Evolutionary conservation across 2,888 invertebrate genomes (phyloP).

Genomic region (Lycia hirtaria): DNA sequence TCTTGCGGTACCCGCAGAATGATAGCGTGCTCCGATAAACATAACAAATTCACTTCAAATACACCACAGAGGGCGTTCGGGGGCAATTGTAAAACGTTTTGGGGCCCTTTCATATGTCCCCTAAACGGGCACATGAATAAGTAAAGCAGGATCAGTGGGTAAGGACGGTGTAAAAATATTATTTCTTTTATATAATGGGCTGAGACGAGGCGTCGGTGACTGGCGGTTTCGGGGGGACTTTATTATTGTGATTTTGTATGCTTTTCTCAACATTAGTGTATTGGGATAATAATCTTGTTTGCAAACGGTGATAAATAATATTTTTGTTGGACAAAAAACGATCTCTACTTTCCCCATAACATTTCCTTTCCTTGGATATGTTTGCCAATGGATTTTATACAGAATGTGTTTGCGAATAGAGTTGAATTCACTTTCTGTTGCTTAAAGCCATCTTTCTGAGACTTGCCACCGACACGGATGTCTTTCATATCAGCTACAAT

Average conservation of each 20-base stretch:
- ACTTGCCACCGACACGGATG: too few relatives aligned
- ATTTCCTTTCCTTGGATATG: too few relatives aligned
- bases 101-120: conserved; percentile 33
- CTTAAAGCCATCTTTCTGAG: too few relatives aligned
- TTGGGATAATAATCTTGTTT: conserved; percentile 2
- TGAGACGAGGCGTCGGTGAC: conserved; percentile 20
- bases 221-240: conserved; percentile 15
- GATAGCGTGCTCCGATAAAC: conserved; percentile 29
- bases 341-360: too few relatives aligned
- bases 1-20: neutral
- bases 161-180: conserved; percentile 31
- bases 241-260: conserved; percentile 26
- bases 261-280: conserved; percentile 6
- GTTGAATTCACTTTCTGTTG: too few relatives aligned
- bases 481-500: too few relatives aligned
- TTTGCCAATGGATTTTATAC: too few relatives aligned
- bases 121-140: conserved; percentile 40
- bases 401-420: too few relatives aligned
- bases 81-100: conserved; percentile 42
- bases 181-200: conserved; percentile 25
- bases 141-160: conserved; percentile 37
- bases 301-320: neutral
- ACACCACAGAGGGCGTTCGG: conserved; percentile 31
- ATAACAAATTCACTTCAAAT: conserved; percentile 39
- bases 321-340: too few relatives aligned